Base-by-base conservation (phyloP, 2,888 invertebrate genomes). In the Erebia aethiops region DNA sequence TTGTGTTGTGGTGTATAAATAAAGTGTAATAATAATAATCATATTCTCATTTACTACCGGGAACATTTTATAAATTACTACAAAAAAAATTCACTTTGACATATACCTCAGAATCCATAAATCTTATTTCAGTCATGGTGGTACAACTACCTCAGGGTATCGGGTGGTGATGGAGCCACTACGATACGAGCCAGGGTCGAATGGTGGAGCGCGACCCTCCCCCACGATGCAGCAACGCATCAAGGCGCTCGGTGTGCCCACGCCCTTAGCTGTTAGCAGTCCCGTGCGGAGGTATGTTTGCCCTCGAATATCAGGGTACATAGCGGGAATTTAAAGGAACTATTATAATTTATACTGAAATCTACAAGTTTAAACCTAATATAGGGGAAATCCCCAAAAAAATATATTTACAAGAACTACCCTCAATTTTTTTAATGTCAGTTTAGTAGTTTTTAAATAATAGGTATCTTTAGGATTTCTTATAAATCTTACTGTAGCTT, bases 151-250 rank as follows among this genome's bases (percentile, higher is more conserved):
- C 72, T 81, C 91, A 57, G 89, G 91, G 77, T 91, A 93, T 87
- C 91, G 94, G 80, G 92, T 94, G 80, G 90, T 94, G 78, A 89
- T 92, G 90, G 92, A 93, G 82, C 87, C 94, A 78, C 82, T 94
- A 79, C 86, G 91, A 51, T 91, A 87, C 85, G 88, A 92, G 74
- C 66, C 84, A 68, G 88, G 87, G 81, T 87, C 87, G 14, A 92
- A 92, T 80, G 91, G 88, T 2, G 90, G 87, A 2, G 90, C 94
- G 77, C 86, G 94, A 81, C 93, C 92, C 0, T 97, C 97, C 82
- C 97, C 97, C 70, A 98, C 97, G 66, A 97, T 97, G 96, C 97
- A 97, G 88, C 98, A 98, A 90, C 94, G 98, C 83, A 97, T 98
- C 83, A 97, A 98, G 89, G 97, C 97, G 73, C 94, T 98, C 71